Evolutionary conservation across 1,140 invertebrate species (phyloP).

Genomic region (Onthophagus taurus): DNA sequence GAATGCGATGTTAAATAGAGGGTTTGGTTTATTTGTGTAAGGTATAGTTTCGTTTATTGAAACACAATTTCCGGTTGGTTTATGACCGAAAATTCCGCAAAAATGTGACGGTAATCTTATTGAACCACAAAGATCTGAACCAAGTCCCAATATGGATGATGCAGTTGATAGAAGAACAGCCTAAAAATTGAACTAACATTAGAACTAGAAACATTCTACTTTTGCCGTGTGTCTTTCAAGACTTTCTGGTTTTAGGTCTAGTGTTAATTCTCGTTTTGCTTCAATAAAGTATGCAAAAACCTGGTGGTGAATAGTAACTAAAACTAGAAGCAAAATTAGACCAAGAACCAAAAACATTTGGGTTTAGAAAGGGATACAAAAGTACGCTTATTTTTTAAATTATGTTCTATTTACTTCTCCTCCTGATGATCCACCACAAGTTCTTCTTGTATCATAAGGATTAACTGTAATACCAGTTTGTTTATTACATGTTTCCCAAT

Average conservation of each 20-base stretch:
- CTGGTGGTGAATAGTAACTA: no score
- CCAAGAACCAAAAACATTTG: no score
- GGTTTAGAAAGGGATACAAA: constrained; percentile 1
- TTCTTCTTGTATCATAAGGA: constrained; percentile 72
- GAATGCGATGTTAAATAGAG: no score
- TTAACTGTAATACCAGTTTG: constrained; percentile 80
- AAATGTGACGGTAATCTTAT: constrained; percentile 77
- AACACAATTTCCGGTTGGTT: constrained; percentile 55
- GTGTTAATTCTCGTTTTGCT: no score
- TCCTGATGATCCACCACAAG: constrained; percentile 66
- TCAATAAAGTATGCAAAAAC: no score
- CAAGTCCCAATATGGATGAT: constrained; percentile 51
- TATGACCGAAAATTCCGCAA: constrained; percentile 81
- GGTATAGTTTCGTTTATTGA: no score
- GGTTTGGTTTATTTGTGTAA: no score
- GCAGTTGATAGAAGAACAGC: constrained; percentile 5
- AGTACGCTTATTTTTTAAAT: neutral
- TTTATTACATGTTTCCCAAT: constrained; percentile 82
- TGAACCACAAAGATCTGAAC: constrained; percentile 78
- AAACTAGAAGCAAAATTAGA: neutral
- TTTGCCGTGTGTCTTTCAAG: no score
- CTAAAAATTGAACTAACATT: no score
- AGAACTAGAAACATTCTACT: no score
- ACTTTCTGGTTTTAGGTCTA: no score
- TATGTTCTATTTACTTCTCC: constrained; percentile 47